Conservation (phyloP, 1,140 invertebrate species). For the Aphelenchoides fujianensis region DNA sequence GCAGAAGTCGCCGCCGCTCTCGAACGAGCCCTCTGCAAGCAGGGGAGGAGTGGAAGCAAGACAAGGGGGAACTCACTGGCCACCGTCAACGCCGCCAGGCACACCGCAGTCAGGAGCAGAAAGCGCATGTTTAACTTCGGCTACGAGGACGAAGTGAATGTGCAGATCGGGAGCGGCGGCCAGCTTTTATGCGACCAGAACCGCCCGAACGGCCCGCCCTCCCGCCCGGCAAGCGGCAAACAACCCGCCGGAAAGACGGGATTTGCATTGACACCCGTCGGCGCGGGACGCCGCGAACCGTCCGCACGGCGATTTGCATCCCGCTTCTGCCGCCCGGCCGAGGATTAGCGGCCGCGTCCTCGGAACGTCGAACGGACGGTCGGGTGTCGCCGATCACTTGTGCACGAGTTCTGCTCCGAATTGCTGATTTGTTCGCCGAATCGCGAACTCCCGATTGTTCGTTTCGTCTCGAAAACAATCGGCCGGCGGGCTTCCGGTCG, state of each 20-base stretch:
- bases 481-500: no score
- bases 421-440: no score
- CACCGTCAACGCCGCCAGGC: not conserved
- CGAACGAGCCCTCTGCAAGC: not conserved
- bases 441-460: no score
- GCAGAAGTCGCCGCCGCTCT: not conserved
- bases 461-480: no score
- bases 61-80: not conserved
- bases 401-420: no score
- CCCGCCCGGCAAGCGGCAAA: not conserved
- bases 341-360: no score
- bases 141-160: not conserved
- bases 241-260: not conserved
- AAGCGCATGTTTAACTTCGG: not conserved
- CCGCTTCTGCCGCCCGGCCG: no score
- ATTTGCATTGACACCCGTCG: not conserved
- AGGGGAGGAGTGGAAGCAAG: not conserved
- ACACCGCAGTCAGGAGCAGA: not conserved
- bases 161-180: not conserved
- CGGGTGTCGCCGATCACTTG: no score
- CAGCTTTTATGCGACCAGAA: slow-evolving; percentile 1
- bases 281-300: no score
- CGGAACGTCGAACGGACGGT: no score
- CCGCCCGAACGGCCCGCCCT: not conserved
- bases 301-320: no score